Evolutionary conservation across 2,888 invertebrate genomes (phyloP).

Genomic region (Andrena marginata): DNA sequence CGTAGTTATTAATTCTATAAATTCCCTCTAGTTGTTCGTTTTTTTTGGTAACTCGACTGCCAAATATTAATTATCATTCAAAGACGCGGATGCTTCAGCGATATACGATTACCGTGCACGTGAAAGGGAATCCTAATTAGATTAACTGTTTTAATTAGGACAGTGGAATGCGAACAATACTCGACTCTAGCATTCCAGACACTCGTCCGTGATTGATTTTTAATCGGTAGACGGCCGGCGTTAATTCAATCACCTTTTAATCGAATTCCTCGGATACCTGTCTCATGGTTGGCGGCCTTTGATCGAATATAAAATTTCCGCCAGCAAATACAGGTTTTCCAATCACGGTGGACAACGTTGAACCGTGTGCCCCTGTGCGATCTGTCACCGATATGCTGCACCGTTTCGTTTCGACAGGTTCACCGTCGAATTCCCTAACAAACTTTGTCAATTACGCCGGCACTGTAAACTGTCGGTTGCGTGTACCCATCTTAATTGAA

Average conservation of each 20-base stretch:
- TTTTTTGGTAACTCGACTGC: background rate
- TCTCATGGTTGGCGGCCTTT: conserved; percentile 27
- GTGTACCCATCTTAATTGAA: conserved; percentile 59
- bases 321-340: conserved; percentile 59
- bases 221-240: conserved; percentile 16
- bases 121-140: background rate
- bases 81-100: background rate
- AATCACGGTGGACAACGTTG: conserved; percentile 54
- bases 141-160: background rate
- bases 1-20: background rate
- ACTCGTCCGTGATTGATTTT: conserved; percentile 18
- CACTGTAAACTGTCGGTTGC: conserved; percentile 53
- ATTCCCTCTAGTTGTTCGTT: background rate
- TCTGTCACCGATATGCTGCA: conserved; percentile 47
- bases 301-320: conserved; percentile 52
- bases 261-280: conserved; percentile 42
- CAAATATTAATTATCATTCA: background rate
- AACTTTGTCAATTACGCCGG: conserved; percentile 62
- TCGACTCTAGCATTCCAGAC: background rate
- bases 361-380: conserved; percentile 14
- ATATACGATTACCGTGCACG: background rate
- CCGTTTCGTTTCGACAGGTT: conserved; percentile 27
- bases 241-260: conserved; percentile 49
- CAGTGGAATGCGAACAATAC: background rate
- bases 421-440: conserved; percentile 54